Percentiles rank a stretch among this genome's conserved stretches.
Conservation (phyloP, 2,888 invertebrate species). For the Apamea sordens region DNA sequence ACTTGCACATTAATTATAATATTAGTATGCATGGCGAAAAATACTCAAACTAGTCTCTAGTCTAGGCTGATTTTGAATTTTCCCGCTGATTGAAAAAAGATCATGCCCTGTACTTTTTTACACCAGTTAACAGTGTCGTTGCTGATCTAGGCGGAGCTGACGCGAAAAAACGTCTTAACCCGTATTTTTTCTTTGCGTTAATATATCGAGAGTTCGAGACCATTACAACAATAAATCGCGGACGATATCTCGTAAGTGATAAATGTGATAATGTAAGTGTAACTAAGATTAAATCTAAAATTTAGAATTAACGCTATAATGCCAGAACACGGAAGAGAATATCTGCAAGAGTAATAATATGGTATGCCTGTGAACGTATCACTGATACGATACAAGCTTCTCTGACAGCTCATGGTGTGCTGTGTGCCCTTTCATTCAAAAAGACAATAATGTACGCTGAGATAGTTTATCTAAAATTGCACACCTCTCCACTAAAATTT, state of each 20-base stretch:
- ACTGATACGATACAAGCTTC: neutral
- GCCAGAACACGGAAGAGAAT: neutral
- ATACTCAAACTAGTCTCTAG: neutral
- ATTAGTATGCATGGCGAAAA: neutral
- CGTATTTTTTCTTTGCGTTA: neutral
- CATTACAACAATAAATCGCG: neutral
- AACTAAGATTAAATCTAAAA: neutral
- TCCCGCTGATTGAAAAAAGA: neutral
- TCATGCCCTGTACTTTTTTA: neutral
- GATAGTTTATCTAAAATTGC: neutral
- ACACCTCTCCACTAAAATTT: neutral
- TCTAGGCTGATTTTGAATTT: neutral
- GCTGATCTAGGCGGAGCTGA: too few relatives aligned
- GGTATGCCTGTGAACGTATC: neutral
- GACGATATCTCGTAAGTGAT: neutral
- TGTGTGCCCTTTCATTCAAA: neutral
- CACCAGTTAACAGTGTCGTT: neutral
- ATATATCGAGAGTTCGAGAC: neutral
- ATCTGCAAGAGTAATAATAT: neutral
- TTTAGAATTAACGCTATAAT: neutral
- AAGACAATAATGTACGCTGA: neutral
- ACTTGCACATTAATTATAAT: neutral
- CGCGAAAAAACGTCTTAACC: neutral
- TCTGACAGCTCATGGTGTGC: neutral
- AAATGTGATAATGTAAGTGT: neutral